A percentile compares a stretch with the other conserved stretches of the same genome.
These are phyloP conservation scores for Sycophila texana DNA, from an alignment of 2,888 invertebrate species.

Conservation along the genomic window DNA sequence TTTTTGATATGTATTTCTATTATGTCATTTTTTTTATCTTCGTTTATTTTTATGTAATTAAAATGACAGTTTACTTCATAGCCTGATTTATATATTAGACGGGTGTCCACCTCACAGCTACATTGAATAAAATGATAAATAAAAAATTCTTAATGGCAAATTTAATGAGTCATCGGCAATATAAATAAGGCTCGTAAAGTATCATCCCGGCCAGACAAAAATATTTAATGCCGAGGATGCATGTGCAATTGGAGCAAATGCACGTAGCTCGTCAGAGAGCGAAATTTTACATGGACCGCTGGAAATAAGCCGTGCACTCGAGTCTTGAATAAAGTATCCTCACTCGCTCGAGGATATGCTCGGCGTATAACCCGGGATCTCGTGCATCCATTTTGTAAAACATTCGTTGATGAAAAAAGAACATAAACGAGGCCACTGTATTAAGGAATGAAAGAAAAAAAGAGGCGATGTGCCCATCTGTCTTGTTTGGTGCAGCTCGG, in stretches of 20 bases:
- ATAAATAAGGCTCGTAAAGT: too few species aligned
- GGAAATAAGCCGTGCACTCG: neutral
- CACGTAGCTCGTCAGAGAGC: constrained; percentile 3
- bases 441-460: neutral
- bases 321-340: constrained; percentile 10
- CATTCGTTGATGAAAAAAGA: neutral
- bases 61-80: too few species aligned
- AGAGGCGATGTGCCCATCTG: neutral
- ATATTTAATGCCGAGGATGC: neutral
- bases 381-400: constrained; percentile 7
- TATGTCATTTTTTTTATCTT: too few species aligned
- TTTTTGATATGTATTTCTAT: too few species aligned
- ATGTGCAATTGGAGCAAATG: constrained; percentile 1
- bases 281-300: constrained; percentile 10
- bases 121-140: too few species aligned
- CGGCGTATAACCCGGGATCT: too few species aligned
- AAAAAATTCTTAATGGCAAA: too few species aligned
- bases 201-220: neutral
- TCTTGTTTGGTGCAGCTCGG: neutral
- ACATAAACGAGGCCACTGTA: neutral
- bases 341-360: neutral
- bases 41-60: too few species aligned
- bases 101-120: too few species aligned
- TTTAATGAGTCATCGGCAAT: too few species aligned
- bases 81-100: too few species aligned